Evolutionary conservation across 2,113 vertebrate species (phyloP).

Genomic region (Brachionichthys hirsutus): DNA sequence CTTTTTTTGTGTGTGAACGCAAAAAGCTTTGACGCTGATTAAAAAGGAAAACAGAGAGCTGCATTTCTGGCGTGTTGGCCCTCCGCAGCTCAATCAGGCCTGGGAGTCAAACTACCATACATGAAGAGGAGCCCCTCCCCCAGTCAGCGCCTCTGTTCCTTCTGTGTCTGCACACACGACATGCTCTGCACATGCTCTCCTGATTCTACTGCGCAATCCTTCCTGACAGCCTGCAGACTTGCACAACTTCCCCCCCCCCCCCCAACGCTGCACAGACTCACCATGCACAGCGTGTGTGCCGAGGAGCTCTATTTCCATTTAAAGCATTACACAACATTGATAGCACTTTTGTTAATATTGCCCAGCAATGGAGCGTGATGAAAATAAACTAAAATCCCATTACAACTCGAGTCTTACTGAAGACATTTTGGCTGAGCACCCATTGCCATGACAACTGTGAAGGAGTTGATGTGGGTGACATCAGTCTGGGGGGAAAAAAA

Average conservation of each 20-base stretch:
- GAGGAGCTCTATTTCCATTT: not conserved
- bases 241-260: not conserved
- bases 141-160: constrained; percentile 19
- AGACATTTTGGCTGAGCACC: constrained; percentile 5
- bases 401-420: constrained; percentile 20
- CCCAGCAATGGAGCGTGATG: constrained; percentile 8
- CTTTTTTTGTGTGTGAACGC: constrained; percentile 38
- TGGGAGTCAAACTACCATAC: constrained; percentile 46
- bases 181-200: constrained; percentile 17
- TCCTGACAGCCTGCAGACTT: not conserved
- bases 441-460: constrained; percentile 37
- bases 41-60: constrained; percentile 56
- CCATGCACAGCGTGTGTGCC: not conserved
- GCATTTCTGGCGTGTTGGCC: constrained; percentile 38
- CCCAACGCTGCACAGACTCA: constrained; percentile 4
- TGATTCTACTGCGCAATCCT: not conserved
- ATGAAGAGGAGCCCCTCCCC: constrained; percentile 46
- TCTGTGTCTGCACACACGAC: constrained; percentile 25
- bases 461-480: constrained; percentile 23
- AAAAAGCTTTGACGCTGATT: constrained; percentile 50
- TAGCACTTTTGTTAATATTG: constrained; percentile 23
- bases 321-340: not conserved
- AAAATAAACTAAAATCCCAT: constrained; percentile 19
- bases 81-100: constrained; percentile 43
- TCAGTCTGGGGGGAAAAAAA: not conserved